phyloP scores from a whole-genome alignment of 2,113 vertebrate species.

The Strigops habroptila region DNA sequence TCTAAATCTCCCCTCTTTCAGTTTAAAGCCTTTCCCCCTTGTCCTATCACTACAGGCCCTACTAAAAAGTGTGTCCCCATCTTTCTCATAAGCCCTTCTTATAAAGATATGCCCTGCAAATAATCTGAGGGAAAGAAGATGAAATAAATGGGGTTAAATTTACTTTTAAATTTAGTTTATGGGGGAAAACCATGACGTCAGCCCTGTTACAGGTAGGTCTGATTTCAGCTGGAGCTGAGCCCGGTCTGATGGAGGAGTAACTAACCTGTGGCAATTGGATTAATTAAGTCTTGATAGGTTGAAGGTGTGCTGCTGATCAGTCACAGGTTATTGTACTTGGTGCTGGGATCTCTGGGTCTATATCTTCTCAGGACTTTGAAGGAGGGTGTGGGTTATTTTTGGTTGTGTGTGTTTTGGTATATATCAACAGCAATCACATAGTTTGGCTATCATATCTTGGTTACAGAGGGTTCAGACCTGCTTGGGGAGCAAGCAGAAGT shows the following conservation, averaged over 20 bases:
- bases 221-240: neutral
- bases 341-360: neutral
- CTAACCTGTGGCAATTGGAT: neutral
- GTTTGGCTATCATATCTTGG: accelerated
- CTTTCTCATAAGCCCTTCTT: neutral
- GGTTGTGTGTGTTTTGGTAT: neutral
- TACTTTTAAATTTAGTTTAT: neutral
- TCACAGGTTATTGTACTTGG: neutral
- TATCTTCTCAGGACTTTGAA: too few species aligned
- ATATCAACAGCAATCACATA: accelerated
- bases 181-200: neutral
- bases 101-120: neutral
- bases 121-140: neutral
- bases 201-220: neutral
- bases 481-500: neutral
- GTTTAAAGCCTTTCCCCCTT: neutral
- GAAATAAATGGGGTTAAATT: neutral
- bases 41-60: neutral
- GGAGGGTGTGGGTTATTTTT: neutral
- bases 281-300: neutral
- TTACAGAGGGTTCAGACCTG: neutral
- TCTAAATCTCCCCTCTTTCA: neutral
- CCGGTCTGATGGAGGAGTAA: neutral
- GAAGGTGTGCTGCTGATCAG: neutral
- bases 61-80: neutral